These are phyloP conservation scores for Eumacrocentrus americanus DNA, from an alignment of 2,888 invertebrate genomes.

Conservation along the genomic window DNA sequence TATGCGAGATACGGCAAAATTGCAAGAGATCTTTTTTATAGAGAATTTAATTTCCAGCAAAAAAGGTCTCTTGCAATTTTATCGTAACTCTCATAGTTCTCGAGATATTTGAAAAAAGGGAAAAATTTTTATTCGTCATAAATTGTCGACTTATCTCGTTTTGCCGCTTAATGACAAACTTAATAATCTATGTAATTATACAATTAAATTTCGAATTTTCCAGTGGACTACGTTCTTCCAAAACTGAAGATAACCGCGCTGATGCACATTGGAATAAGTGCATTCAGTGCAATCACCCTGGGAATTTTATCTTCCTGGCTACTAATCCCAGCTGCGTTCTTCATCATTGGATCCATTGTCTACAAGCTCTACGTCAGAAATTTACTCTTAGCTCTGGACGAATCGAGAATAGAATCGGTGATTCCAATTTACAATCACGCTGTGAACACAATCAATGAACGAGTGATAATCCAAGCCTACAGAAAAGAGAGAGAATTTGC, in stretches of 20 bases:
- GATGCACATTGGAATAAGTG: conserved; percentile 64
- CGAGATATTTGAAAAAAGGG: too few relatives aligned
- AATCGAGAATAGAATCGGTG: conserved; percentile 41
- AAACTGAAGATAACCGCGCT: conserved; percentile 65
- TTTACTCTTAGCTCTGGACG: conserved; percentile 41
- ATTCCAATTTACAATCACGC: conserved; percentile 44
- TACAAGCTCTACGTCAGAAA: conserved; percentile 58
- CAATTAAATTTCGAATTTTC: conserved; percentile 31
- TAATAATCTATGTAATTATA: too few relatives aligned
- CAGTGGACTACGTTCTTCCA: conserved; percentile 66
- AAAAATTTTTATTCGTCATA: too few relatives aligned
- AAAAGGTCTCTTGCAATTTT: too few relatives aligned
- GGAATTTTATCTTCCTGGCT: conserved; percentile 63
- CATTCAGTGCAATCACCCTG: conserved; percentile 62
- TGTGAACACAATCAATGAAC: conserved; percentile 43
- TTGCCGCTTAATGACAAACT: too few relatives aligned
- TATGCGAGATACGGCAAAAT: too few relatives aligned
- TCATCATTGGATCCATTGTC: conserved; percentile 56
- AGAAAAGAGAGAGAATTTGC: conserved; percentile 46
- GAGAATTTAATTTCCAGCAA: too few relatives aligned
- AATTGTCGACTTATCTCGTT: too few relatives aligned
- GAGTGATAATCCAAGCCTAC: conserved; percentile 47
- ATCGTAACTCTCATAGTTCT: too few relatives aligned
- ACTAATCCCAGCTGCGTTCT: conserved; percentile 60
- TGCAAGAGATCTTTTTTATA: too few relatives aligned